Base-by-base conservation (phyloP, 2,888 invertebrate species). In the Heliconius aoede region DNA sequence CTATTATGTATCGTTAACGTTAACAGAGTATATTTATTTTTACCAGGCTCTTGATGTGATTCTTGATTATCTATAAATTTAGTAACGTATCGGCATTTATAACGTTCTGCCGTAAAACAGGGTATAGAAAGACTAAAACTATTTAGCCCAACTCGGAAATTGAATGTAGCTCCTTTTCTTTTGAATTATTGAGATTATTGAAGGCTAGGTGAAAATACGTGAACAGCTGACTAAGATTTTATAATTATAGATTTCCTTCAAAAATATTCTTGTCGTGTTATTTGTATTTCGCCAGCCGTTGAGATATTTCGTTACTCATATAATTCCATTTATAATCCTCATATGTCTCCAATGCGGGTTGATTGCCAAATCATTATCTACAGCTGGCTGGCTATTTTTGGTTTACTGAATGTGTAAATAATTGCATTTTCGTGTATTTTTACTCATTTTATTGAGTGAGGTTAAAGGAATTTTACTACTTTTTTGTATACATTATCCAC, bases 321-420 rank as follows among this genome's bases (percentile, higher is more conserved):
- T 76, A 77, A 77, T 76, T 79, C 79, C 81, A 81, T 83, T 83
- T 81, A 81, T 82, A 79, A 78, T 78, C 65, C 73, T 72, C 76
- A 76, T 79, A 79, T 78, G 71, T 77, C 76, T 76, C 72, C 73
- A 73, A 80, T 79, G 73, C 76, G 72, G 60, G 77, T 64, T 74
- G 81, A 84, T 81, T 86, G 84, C 85, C 85, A 85, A 86, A 83
- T 78, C 71, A 81, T 81, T 80, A 80, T 81, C 77, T 76, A 76
- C 73, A 80, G 77, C 76, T 76, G 74, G 67, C n/a, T n/a, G 68
- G 76, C 78, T 84, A 84, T 83, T 83, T 82, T 82, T 83, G 83
- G 82, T 77, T 40, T 24, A 64, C 36, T 36, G 24, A 3, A 65
- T 18, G 24, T 24, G 36, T 36, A 65, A 65, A 65, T 65, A 65